A percentile compares a stretch with the other conserved stretches of the same genome.
Evolutionary conservation across 2,797 vertebrate species (phyloP).

Genomic region (Delichon dasypus): DNA sequence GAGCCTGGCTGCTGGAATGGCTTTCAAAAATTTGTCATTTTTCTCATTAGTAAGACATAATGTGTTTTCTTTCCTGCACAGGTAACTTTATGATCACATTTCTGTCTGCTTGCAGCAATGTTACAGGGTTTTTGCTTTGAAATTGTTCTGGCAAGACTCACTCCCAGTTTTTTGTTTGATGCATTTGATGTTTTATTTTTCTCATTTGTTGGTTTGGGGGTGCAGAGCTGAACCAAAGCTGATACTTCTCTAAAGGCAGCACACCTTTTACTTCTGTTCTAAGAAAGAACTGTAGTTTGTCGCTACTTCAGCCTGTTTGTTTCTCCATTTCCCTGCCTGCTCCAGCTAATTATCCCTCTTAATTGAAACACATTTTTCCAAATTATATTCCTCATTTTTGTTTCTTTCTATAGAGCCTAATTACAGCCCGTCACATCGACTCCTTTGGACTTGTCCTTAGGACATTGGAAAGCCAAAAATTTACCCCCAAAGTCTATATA

Average conservation of each 20-base stretch:
- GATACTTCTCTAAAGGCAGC: neutral
- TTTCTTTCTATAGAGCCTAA: neutral
- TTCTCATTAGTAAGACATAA: neutral
- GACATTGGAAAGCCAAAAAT: neutral
- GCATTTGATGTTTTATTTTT: neutral
- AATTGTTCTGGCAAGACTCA: neutral
- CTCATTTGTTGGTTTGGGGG: accelerated
- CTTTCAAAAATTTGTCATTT: neutral
- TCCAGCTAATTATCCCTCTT: neutral
- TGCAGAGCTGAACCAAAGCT: neutral
- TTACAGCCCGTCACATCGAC: neutral
- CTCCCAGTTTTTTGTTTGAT: neutral
- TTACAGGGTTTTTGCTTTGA: neutral
- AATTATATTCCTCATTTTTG: conserved; percentile 5
- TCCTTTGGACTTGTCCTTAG: conserved; percentile 30
- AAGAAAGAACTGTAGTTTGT: neutral
- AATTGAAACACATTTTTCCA: neutral
- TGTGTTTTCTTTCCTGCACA: neutral
- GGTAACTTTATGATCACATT: neutral
- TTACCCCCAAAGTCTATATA: conserved; percentile 17
- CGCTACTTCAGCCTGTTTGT: neutral
- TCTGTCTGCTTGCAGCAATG: neutral
- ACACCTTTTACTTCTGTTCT: neutral
- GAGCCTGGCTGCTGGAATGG: neutral
- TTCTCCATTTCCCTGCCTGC: neutral